These are phyloP conservation scores for Microcebus tavaratra DNA, from an alignment of 2,113 vertebrate species.

Conservation along the genomic window DNA sequence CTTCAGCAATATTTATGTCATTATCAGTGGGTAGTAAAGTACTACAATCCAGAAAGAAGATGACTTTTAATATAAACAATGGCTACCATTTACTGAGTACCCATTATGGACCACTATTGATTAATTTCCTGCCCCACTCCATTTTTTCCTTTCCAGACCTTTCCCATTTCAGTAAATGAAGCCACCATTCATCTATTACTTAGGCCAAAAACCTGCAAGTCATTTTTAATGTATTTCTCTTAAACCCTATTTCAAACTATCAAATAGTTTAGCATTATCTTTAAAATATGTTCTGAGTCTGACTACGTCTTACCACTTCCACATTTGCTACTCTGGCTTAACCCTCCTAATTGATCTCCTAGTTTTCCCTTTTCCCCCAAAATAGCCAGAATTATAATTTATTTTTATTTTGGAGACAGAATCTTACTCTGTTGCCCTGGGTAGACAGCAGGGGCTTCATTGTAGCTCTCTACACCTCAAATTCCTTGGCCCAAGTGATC, in stretches of 20 bases:
- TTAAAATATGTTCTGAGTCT: background rate
- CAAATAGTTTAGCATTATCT: background rate
- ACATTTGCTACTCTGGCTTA: background rate
- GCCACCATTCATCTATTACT: background rate
- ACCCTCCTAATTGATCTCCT: background rate
- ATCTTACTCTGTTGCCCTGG: too few species aligned
- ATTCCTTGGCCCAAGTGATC: too few species aligned
- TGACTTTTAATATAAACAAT: constrained; percentile 20
- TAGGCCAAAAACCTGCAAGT: background rate
- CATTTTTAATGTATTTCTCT: background rate
- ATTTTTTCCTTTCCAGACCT: background rate
- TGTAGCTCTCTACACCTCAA: too few species aligned
- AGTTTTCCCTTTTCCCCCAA: background rate
- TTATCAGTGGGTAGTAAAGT: background rate
- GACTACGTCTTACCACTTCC: background rate
- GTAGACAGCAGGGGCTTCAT: too few species aligned
- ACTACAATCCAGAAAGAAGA: background rate
- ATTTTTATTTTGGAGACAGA: too few species aligned
- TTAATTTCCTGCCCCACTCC: background rate
- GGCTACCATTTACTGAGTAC: background rate
- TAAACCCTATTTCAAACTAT: background rate
- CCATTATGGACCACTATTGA: background rate
- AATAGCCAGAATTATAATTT: background rate
- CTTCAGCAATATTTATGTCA: background rate
- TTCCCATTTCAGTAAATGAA: background rate